Evolutionary conservation across 2,888 invertebrate species (phyloP).

Genomic region (Aradus depressus): DNA sequence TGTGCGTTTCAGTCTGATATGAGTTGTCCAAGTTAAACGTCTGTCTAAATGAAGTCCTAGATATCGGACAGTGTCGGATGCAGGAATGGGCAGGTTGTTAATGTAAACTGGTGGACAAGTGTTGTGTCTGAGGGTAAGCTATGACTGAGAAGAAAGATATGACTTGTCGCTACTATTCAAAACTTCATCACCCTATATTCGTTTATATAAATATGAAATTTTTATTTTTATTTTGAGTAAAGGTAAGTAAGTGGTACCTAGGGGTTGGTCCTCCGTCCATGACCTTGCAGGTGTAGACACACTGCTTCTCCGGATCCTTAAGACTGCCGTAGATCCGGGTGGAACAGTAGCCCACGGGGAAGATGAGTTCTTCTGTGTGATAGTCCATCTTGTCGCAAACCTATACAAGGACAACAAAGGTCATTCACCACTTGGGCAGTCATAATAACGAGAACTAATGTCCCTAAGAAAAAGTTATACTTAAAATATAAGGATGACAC

Average conservation of each 20-base stretch:
- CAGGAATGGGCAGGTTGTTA: too few species aligned
- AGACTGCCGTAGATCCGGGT: conserved; percentile 63
- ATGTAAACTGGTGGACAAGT: too few species aligned
- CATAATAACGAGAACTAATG: too few species aligned
- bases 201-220: neutral
- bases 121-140: too few species aligned
- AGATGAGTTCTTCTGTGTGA: conserved; percentile 59
- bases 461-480: too few species aligned
- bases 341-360: conserved; percentile 65
- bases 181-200: neutral
- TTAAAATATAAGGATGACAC: too few species aligned
- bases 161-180: neutral
- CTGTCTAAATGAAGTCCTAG: too few species aligned
- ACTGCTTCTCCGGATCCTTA: conserved; percentile 54
- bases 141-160: neutral
- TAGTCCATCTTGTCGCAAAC: conserved; percentile 54
- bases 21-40: too few species aligned
- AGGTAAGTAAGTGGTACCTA: conserved; percentile 40
- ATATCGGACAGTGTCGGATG: too few species aligned
- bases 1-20: too few species aligned
- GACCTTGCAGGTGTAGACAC: conserved; percentile 69
- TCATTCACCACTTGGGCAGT: too few species aligned
- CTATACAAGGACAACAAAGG: conserved; percentile 32
- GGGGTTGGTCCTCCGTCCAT: conserved; percentile 58
- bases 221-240: neutral